Evolutionary conservation across 2,113 vertebrate genomes (phyloP).

Genomic region (Carollia perspicillata): DNA sequence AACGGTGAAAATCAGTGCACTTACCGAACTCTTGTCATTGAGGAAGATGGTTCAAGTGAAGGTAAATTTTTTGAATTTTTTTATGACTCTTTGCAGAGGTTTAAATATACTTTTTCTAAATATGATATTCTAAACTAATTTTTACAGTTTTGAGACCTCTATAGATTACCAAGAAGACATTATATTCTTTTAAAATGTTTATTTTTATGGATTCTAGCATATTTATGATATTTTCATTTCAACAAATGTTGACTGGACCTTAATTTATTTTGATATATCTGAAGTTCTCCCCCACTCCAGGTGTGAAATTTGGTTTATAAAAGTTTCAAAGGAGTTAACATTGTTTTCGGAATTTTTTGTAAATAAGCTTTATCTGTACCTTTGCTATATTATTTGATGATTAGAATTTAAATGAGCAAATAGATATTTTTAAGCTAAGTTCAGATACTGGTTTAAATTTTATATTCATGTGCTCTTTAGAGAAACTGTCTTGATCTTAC

Average conservation of each 20-base stretch:
- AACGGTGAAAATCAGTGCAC: slow-evolving; percentile 80
- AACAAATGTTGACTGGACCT: background rate
- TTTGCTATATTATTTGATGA: slow-evolving; percentile 10
- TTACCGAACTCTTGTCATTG: slow-evolving; percentile 86
- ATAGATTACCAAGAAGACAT: background rate
- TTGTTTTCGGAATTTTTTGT: slow-evolving; percentile 10
- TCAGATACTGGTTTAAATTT: background rate
- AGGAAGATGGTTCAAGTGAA: slow-evolving; percentile 81
- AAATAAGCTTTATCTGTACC: background rate
- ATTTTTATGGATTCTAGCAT: background rate
- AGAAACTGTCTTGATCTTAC: slow-evolving; percentile 39
- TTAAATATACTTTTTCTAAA: slow-evolving; percentile 10
- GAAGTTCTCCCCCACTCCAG: background rate
- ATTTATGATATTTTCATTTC: background rate
- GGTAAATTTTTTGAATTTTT: slow-evolving; percentile 79
- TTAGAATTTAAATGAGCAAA: background rate
- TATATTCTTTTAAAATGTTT: background rate
- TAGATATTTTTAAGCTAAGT: slow-evolving; percentile 29
- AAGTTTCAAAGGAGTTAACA: background rate
- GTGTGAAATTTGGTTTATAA: background rate
- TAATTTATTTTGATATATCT: slow-evolving; percentile 40
- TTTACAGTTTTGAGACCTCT: slow-evolving; percentile 27
- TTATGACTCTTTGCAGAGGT: background rate
- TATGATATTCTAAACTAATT: background rate
- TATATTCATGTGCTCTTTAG: background rate